phyloP scores from a whole-genome alignment of 2,113 vertebrate genomes.

The Spea multiplicata region DNA sequence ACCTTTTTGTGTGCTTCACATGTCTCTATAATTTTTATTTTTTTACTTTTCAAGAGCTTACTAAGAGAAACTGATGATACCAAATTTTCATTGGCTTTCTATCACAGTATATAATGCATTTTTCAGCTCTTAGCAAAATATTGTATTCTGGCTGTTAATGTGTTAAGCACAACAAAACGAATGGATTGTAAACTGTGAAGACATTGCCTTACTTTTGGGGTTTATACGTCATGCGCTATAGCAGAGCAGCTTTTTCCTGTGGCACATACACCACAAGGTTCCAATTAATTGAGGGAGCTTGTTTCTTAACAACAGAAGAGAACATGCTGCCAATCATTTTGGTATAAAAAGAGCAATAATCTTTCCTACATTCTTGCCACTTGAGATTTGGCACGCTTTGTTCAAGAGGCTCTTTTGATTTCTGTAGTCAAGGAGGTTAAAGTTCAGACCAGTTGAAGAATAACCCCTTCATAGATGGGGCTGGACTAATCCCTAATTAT shows the following conservation, averaged over 20 bases:
- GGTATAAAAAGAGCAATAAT: conserved; percentile 43
- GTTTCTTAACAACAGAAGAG: conserved; percentile 14
- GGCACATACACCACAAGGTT: conserved; percentile 1
- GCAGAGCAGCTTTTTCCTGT: background rate
- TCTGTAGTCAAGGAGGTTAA: conserved; percentile 29
- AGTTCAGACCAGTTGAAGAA: conserved; percentile 28
- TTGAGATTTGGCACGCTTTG: conserved; percentile 41
- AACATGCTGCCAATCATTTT: conserved; percentile 39
- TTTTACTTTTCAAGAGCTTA: no score
- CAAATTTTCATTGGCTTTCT: no score
- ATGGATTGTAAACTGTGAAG: no score
- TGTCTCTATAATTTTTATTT: no score
- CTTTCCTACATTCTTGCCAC: conserved; percentile 25
- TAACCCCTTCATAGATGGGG: conserved; percentile 10
- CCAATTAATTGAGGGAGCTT: conserved; percentile 19
- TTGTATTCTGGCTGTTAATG: no score
- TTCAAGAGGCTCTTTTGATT: conserved; percentile 38
- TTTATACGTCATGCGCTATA: no score
- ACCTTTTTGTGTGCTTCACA: no score
- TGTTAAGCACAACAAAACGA: no score
- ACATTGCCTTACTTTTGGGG: no score
- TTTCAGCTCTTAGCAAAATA: no score
- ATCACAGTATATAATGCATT: no score
- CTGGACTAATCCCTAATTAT: conserved; percentile 27
- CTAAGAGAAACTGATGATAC: no score